Conservation (phyloP, 2,113 vertebrate genomes). For the Hemiscyllium ocellatum region DNA sequence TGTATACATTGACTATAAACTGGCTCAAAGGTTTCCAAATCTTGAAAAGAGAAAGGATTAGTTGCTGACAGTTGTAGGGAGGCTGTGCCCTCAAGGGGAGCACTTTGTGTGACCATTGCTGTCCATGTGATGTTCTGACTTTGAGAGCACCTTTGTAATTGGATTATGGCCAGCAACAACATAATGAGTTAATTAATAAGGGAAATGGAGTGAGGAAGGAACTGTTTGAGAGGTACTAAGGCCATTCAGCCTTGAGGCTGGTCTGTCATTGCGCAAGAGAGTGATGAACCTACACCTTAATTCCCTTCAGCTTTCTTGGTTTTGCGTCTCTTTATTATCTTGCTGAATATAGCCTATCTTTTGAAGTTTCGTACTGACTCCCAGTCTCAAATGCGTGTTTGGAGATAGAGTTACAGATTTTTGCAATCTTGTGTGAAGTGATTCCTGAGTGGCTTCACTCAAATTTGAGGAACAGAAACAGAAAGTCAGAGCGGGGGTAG, state of each 20-base stretch:
- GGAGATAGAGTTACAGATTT: not conserved
- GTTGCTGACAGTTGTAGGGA: not conserved
- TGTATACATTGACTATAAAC: conserved; percentile 52
- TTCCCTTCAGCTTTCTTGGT: not conserved
- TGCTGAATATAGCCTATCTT: not conserved
- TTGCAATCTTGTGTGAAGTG: not conserved
- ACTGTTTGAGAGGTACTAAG: not conserved
- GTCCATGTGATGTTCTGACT: not conserved
- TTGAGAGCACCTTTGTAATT: not conserved
- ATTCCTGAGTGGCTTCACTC: not conserved
- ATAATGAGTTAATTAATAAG: not conserved
- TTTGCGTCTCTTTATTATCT: not conserved
- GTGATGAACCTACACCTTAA: too few species aligned
- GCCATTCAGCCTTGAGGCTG: not conserved
- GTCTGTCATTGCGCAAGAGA: not conserved
- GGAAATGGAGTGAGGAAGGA: not conserved
- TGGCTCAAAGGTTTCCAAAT: conserved; percentile 48
- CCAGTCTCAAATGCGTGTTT: not conserved
- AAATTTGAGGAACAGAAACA: not conserved
- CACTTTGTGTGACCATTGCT: not conserved
- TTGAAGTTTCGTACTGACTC: not conserved
- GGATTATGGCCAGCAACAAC: not conserved
- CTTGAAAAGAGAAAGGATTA: conserved; percentile 44
- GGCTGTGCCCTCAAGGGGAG: conserved; percentile 39
- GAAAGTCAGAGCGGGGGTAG: not conserved